Percentiles rank a stretch among this genome's conserved stretches.
phyloP scores from a whole-genome alignment of 2,113 vertebrate species.

The Rhombomys opimus region DNA sequence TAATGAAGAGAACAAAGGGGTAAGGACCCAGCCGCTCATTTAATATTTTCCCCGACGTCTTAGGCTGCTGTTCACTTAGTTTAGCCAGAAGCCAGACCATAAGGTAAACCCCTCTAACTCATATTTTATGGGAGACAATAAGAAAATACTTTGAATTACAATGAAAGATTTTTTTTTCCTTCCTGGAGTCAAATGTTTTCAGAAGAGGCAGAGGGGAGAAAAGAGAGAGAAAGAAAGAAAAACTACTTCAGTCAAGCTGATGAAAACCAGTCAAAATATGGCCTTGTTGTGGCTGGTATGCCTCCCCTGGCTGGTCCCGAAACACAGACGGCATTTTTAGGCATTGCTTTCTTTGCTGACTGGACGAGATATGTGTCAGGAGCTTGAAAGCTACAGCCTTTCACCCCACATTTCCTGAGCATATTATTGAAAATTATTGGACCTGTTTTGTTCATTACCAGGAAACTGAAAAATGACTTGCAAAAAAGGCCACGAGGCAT shows the following conservation, averaged over 20 bases:
- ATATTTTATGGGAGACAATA: conserved; percentile 57
- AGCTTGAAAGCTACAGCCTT: background rate
- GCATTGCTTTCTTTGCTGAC: background rate
- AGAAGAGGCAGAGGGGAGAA: conserved; percentile 11
- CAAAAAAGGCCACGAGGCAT: background rate
- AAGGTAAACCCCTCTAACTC: conserved; percentile 47
- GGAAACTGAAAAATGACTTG: conserved; percentile 66
- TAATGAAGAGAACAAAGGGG: background rate
- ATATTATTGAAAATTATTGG: conserved; percentile 57
- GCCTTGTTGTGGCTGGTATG: conserved; percentile 43
- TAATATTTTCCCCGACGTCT: background rate
- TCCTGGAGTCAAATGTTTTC: conserved; percentile 65
- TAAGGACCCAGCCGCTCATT: background rate
- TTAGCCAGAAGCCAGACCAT: conserved; percentile 39
- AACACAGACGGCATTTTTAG: conserved; percentile 37
- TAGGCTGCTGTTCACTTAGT: background rate
- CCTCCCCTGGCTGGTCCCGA: background rate
- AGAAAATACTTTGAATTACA: conserved; percentile 65
- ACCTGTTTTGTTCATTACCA: conserved; percentile 68
- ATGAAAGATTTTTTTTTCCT: conserved; percentile 40
- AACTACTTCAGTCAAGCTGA: conserved; percentile 18
- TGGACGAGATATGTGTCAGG: conserved; percentile 21
- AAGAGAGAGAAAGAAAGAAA: background rate
- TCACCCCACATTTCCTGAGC: conserved; percentile 41
- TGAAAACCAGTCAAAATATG: conserved; percentile 74